Evolutionary conservation across 2,888 invertebrate genomes (phyloP).

Genomic region (Euplexia lucipara): DNA sequence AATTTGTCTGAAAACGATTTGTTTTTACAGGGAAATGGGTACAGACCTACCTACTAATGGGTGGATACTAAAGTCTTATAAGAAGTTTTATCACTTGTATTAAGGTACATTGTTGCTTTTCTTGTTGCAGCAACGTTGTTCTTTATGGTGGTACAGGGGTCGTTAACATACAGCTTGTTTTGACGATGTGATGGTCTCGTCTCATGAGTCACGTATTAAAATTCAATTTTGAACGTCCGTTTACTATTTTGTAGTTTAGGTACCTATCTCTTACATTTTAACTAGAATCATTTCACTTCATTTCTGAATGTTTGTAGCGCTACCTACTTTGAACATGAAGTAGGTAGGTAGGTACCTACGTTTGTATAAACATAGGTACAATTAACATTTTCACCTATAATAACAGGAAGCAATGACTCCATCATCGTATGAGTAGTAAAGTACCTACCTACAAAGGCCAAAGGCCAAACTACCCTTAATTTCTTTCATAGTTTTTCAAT

Average conservation of each 20-base stretch:
- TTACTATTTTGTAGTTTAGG: conserved; percentile 10
- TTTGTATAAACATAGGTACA: too few relatives aligned
- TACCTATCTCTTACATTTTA: not conserved
- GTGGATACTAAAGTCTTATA: conserved; percentile 36
- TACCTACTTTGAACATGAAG: not conserved
- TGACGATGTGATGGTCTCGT: conserved; percentile 4
- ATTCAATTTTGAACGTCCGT: conserved; percentile 7
- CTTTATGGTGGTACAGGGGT: conserved; percentile 61
- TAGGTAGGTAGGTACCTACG: too few relatives aligned
- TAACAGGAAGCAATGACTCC: too few relatives aligned
- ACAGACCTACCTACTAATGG: too few relatives aligned
- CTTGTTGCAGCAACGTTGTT: conserved; percentile 49
- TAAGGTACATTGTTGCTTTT: conserved; percentile 60
- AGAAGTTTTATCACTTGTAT: conserved; percentile 60
- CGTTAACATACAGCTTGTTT: conserved; percentile 50
- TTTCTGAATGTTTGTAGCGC: too few relatives aligned
- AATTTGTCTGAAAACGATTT: conserved; percentile 51
- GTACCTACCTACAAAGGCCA: too few relatives aligned
- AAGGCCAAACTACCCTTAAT: too few relatives aligned
- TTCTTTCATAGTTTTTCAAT: too few relatives aligned
- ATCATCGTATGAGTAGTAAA: too few relatives aligned
- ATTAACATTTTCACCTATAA: too few relatives aligned
- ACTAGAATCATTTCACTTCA: not conserved
- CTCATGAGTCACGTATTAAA: conserved; percentile 23
- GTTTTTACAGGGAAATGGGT: conserved; percentile 50